These are phyloP conservation scores for Phocides pigmalion DNA, from an alignment of 1,140 invertebrate genomes.

Conservation along the genomic window DNA sequence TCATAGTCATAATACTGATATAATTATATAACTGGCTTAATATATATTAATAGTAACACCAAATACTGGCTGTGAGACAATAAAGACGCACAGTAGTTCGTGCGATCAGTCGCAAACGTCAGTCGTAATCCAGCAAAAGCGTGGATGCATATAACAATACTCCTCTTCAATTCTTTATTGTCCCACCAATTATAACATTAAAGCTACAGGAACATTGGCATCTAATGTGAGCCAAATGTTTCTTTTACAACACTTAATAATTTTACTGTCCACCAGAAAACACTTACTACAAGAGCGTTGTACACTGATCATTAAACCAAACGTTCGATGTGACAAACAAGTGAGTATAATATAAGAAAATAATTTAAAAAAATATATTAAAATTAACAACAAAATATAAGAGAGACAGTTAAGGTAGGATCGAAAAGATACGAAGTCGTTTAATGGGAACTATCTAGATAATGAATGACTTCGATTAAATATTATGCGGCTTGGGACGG, in stretches of 20 bases:
- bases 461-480: not conserved
- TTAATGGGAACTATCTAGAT: not conserved
- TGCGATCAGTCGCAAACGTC: too few relatives aligned
- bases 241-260: constrained; percentile 6
- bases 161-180: constrained; percentile 8
- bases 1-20: too few relatives aligned
- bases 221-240: constrained; percentile 1
- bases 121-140: too few relatives aligned
- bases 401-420: not conserved
- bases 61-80: too few relatives aligned
- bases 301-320: too few relatives aligned
- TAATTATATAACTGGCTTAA: too few relatives aligned
- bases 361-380: not conserved
- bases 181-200: constrained; percentile 12
- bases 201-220: constrained; percentile 13
- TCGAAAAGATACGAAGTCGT: not conserved
- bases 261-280: not conserved
- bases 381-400: not conserved
- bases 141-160: too few relatives aligned
- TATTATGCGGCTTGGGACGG: constrained; percentile 13
- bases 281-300: not conserved
- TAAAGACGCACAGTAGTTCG: too few relatives aligned
- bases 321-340: too few relatives aligned
- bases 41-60: too few relatives aligned
- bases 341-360: not conserved